These are phyloP conservation scores for Chiroxiphia lanceolata DNA, from an alignment of 2,797 vertebrate species.

Conservation along the genomic window DNA sequence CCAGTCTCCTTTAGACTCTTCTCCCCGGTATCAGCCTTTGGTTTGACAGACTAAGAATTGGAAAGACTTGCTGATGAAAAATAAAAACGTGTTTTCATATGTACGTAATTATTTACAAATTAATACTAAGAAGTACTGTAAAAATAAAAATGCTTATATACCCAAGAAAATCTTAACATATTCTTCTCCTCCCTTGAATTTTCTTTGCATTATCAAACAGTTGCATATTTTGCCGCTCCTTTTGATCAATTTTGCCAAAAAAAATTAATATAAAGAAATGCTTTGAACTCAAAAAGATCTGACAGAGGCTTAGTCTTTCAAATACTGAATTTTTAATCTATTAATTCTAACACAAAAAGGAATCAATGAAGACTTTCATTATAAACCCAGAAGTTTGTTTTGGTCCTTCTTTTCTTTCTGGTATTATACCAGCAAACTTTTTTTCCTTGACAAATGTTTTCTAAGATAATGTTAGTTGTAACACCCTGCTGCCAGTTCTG, in stretches of 20 bases:
- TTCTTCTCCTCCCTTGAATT: not conserved
- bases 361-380: not conserved
- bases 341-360: not conserved
- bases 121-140: not conserved
- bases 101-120: not conserved
- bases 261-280: slow-evolving; percentile 7
- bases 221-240: not conserved
- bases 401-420: not conserved
- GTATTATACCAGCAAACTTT: not conserved
- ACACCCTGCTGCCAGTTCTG: not conserved
- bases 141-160: not conserved
- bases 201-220: slow-evolving; percentile 16
- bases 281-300: slow-evolving; percentile 7
- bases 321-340: not conserved
- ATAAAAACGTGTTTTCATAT: not conserved
- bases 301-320: not conserved
- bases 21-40: not conserved
- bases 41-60: not conserved
- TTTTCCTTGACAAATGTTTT: slow-evolving; percentile 3
- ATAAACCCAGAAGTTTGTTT: not conserved
- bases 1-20: not conserved
- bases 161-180: not conserved
- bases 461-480: not conserved
- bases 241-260: slow-evolving; percentile 23
- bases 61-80: not conserved